Evolutionary conservation across 2,797 vertebrate species (phyloP), one percentile per base, ranked within the genome.

Genomic region (Phataginus tetradactyla): DNA sequence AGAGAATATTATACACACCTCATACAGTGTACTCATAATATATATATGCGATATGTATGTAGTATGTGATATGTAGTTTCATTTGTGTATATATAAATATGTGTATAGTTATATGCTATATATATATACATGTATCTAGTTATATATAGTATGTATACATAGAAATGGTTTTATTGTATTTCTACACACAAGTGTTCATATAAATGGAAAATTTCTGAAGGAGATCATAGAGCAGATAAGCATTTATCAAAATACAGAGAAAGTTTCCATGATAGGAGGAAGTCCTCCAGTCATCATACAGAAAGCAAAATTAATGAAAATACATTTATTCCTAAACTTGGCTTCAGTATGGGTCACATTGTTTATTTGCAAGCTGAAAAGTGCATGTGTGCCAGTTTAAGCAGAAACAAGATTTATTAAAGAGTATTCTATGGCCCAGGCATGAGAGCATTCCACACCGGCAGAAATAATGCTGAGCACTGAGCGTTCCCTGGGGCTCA

Each of bases 271-370:
- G 29, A 66, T 45, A 86, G 11, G 27, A 71, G 42, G 18, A 66
- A 80, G 32, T 34, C 20, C 37, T 90, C 71, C 66, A 74, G 1
- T 86, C 29, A 74, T 64, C n/a, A 34, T 91, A 69, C 51, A 90
- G n/a, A 78, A 96, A 83, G 20, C 11, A 90, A 95, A 90, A 51
- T 66, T 42, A 15, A 77, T 83, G 10, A 90, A 92, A 87, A 53
- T 79, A 83, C 15, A 55, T 75, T 8, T 34, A 7, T 11, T 61
- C 39, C n/a, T 95, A 63, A 63, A 42, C 25, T 42, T 75, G 8
- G 69, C 59, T 37, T 86, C 45, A 34, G 2, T 90, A 10, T 49
- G 21, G 13, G 74, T 95, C 45, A 79, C 4, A 13, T 11, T 69
- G 74, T 94, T 84, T 64, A 64, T 42, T 88, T 90, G 14, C 15